A percentile compares a stretch with the other conserved stretches of the same genome.
These are phyloP conservation scores for Eptesicus fuscus DNA, from an alignment of 2,113 vertebrate species.

Conservation along the genomic window DNA sequence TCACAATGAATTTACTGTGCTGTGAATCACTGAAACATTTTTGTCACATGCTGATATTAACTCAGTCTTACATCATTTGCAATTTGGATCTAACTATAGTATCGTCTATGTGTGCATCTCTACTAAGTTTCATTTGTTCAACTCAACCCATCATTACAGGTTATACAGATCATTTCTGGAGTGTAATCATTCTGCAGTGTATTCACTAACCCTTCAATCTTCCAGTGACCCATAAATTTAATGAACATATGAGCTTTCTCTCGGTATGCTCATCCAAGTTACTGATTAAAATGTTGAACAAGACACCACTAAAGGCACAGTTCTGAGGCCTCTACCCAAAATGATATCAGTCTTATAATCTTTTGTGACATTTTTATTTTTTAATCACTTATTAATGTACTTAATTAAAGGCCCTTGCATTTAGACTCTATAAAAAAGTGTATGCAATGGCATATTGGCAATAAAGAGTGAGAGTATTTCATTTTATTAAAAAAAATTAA, in stretches of 20 bases:
- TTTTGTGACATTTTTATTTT: neutral
- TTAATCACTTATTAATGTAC: neutral
- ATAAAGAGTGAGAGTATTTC: neutral
- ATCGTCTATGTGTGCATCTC: neutral
- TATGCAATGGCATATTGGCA: neutral
- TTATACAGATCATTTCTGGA: slow-evolving; percentile 9
- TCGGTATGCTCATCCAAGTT: neutral
- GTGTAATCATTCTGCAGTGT: neutral
- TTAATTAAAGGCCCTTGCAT: neutral
- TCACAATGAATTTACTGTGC: slow-evolving; percentile 3
- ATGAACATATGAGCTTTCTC: neutral
- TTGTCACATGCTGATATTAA: slow-evolving; percentile 34
- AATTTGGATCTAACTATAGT: slow-evolving; percentile 12
- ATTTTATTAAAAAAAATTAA: neutral
- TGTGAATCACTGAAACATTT: slow-evolving; percentile 31
- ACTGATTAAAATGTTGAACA: neutral
- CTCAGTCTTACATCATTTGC: slow-evolving; percentile 14
- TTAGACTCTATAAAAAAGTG: neutral
- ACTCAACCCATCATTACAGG: neutral
- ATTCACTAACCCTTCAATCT: neutral
- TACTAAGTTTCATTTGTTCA: neutral
- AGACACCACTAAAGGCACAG: neutral
- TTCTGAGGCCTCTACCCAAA: neutral
- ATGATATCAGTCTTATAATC: neutral
- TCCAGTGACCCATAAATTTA: neutral